Percentiles rank a stretch among this genome's conserved stretches.
Conservation (phyloP, 2,888 invertebrate species). For the Chloromyia formosa region DNA sequence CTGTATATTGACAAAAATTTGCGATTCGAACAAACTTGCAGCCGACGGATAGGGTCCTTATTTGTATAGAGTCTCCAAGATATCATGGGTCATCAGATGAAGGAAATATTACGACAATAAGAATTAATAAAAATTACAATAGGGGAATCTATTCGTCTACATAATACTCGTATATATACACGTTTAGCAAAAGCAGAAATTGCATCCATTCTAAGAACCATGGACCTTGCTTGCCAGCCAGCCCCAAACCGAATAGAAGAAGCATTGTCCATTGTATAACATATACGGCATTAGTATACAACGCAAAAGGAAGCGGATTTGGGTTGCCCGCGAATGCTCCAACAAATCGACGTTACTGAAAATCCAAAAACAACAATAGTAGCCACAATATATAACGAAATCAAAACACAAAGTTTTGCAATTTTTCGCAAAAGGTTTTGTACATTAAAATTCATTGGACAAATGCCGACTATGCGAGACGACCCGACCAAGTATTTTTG, state of each 20-base stretch:
- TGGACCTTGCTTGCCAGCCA: neutral
- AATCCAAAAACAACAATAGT: neutral
- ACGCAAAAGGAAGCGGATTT: too few species aligned
- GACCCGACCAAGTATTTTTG: neutral
- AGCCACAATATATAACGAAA: neutral
- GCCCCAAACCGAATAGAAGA: neutral
- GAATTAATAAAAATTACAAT: too few species aligned
- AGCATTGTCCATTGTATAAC: neutral
- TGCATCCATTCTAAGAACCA: neutral
- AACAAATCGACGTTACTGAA: too few species aligned
- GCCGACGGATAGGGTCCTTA: too few species aligned
- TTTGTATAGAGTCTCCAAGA: too few species aligned
- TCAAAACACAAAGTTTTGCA: neutral
- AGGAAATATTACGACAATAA: too few species aligned
- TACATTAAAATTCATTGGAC: constrained; percentile 47
- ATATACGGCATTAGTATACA: neutral
- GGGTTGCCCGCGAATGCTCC: too few species aligned
- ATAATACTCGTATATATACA: too few species aligned
- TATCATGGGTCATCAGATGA: too few species aligned
- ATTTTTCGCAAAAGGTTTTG: constrained; percentile 28
- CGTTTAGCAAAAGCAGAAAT: neutral
- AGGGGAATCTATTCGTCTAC: too few species aligned
- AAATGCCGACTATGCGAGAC: constrained; percentile 39
- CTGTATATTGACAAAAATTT: too few species aligned
- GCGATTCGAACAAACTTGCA: too few species aligned